These are phyloP conservation scores for Drosophila buzzatii DNA, from an alignment of 2,888 invertebrate species.

Conservation along the genomic window DNA sequence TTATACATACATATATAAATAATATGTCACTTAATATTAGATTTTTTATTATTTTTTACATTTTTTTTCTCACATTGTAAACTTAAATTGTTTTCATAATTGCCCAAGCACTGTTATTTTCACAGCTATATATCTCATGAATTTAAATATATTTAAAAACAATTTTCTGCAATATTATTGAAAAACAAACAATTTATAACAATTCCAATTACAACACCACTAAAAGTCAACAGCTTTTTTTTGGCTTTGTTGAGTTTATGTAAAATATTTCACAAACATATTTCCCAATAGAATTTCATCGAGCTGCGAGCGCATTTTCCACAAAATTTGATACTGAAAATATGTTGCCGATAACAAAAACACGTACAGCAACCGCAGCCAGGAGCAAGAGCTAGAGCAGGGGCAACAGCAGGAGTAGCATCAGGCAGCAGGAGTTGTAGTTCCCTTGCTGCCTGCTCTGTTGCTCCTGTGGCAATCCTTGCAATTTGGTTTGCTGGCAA, in stretches of 20 bases:
- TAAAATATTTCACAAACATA: conserved; percentile 50
- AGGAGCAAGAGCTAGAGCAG: conserved; percentile 17
- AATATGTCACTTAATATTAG: too few species aligned
- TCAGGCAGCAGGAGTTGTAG: conserved; percentile 14
- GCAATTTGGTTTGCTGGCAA: conserved; percentile 66
- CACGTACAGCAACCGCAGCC: conserved; percentile 63
- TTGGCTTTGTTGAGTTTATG: conserved; percentile 2
- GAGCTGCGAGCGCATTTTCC: conserved; percentile 66
- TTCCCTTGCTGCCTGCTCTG: not conserved
- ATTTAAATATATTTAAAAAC: too few species aligned
- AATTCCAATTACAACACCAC: not conserved
- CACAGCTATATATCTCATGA: too few species aligned
- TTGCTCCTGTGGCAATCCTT: conserved; percentile 42
- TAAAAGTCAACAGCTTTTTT: not conserved
- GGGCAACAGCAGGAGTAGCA: not conserved
- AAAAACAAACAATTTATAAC: not conserved
- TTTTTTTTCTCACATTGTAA: too few species aligned
- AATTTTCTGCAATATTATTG: too few species aligned
- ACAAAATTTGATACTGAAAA: conserved; percentile 72
- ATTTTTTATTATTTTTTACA: too few species aligned
- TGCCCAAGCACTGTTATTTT: too few species aligned
- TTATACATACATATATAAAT: too few species aligned
- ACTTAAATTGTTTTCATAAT: too few species aligned
- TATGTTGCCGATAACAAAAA: conserved; percentile 67
- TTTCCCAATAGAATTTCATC: conserved; percentile 73